Percentiles rank a stretch among this genome's conserved stretches.
Conservation (phyloP, 2,888 invertebrate species). For the Rhaphigaster nebulosa region DNA sequence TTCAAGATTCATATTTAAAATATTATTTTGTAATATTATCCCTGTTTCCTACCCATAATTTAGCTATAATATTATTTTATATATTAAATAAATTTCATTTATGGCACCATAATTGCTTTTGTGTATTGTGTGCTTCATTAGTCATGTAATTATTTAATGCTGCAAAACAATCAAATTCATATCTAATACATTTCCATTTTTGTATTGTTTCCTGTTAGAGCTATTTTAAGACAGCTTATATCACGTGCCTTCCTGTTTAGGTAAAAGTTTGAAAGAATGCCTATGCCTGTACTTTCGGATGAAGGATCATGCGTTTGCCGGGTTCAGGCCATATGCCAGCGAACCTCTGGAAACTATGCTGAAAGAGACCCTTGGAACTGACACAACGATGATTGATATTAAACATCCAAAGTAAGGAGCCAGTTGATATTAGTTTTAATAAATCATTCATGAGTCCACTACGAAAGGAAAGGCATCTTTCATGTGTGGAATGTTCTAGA, state of each 20-base stretch:
- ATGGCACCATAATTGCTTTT: not conserved
- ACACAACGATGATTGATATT: constrained; percentile 90
- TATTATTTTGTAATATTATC: not conserved
- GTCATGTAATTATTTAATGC: not conserved
- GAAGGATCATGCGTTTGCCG: constrained; percentile 95
- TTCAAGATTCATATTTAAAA: not conserved
- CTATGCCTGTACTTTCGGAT: constrained; percentile 93
- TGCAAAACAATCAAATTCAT: not conserved
- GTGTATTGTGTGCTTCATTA: not conserved
- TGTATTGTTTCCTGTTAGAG: not conserved
- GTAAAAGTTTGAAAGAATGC: constrained; percentile 86
- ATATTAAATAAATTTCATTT: too few species aligned
- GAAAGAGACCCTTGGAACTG: constrained; percentile 87
- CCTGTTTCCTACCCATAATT: too few species aligned
- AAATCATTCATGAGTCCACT: too few species aligned
- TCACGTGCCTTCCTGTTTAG: constrained; percentile 73
- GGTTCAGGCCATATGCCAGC: constrained; percentile 90
- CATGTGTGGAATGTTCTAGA: too few species aligned
- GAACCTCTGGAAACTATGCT: constrained; percentile 88
- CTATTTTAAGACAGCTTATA: not conserved
- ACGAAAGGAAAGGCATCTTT: too few species aligned
- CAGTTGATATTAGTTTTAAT: not conserved
- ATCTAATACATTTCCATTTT: not conserved
- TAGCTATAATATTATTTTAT: too few species aligned
- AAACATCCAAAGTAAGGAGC: constrained; percentile 76